Conservation (phyloP, 2,888 invertebrate species). For the Acronicta leporina region DNA sequence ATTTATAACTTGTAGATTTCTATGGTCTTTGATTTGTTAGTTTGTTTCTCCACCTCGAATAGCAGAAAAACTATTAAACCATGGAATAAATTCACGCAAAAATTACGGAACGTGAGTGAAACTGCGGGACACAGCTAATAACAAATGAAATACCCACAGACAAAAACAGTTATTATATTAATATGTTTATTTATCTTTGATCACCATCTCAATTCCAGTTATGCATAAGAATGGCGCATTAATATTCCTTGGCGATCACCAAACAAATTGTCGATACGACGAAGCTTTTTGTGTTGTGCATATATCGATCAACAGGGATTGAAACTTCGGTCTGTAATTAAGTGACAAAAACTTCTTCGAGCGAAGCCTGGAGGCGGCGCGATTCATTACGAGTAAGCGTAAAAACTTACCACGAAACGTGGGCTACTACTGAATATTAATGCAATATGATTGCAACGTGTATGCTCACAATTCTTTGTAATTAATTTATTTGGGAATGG, state of each 20-base stretch:
- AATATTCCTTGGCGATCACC: constrained; percentile 45
- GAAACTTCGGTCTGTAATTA: constrained; percentile 62
- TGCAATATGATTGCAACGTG: constrained; percentile 33
- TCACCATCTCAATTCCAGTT: constrained; percentile 18
- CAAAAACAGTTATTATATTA: constrained; percentile 1
- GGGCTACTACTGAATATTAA: constrained; percentile 46
- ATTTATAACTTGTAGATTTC: too few species aligned
- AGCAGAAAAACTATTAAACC: too few species aligned
- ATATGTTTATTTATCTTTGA: constrained; percentile 1
- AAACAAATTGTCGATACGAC: constrained; percentile 49
- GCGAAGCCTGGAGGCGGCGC: constrained; percentile 34
- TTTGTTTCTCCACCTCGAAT: too few species aligned
- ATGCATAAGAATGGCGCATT: constrained; percentile 24
- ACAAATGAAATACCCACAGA: constrained; percentile 10
- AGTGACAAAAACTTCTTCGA: constrained; percentile 56
- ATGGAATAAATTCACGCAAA: too few species aligned
- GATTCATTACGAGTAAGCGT: constrained; percentile 52
- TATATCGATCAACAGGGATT: constrained; percentile 52
- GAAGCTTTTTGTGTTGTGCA: constrained; percentile 33
- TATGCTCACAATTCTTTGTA: constrained; percentile 32
- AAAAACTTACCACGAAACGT: constrained; percentile 49
- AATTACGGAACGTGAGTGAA: too few species aligned
- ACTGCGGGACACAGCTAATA: too few species aligned
- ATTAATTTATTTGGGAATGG: constrained; percentile 46
- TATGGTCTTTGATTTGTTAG: too few species aligned